These are phyloP conservation scores for Papilio machaon DNA, from an alignment of 1,140 invertebrate species.

Conservation along the genomic window DNA sequence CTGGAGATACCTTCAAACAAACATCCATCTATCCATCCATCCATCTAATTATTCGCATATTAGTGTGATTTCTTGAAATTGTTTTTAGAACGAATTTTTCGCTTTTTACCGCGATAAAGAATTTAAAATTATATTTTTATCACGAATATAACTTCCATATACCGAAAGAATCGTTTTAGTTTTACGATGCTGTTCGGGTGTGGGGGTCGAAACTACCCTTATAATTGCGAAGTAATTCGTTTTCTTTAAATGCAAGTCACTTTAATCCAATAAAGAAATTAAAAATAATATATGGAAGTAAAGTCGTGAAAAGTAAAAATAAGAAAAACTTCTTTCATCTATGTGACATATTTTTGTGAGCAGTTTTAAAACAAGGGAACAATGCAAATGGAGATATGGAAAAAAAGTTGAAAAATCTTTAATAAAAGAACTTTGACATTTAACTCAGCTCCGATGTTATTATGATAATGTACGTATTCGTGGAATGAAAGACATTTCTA, in stretches of 20 bases:
- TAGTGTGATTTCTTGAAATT: no score
- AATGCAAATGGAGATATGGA: background rate
- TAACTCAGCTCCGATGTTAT: conserved; percentile 1
- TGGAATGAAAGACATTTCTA: conserved; percentile 7
- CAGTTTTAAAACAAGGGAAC: conserved; percentile 21
- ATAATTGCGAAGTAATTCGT: no score
- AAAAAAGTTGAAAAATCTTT: conserved; percentile 8
- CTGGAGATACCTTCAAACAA: no score
- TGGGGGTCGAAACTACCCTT: no score
- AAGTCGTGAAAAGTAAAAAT: background rate
- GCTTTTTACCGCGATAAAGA: no score
- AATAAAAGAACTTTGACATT: conserved; percentile 25
- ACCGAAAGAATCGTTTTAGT: background rate
- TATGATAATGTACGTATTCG: conserved; percentile 8
- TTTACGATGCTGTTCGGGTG: no score
- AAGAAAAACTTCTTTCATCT: background rate
- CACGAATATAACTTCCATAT: background rate
- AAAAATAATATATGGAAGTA: no score
- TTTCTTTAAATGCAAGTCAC: no score
- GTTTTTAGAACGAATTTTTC: no score
- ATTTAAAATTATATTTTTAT: no score
- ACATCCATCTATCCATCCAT: no score
- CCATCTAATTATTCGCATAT: no score
- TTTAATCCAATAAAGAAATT: background rate
- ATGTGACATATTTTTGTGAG: conserved; percentile 9